These are phyloP conservation scores for Xenus cinereus DNA, from an alignment of 2,113 vertebrate species.

Conservation along the genomic window DNA sequence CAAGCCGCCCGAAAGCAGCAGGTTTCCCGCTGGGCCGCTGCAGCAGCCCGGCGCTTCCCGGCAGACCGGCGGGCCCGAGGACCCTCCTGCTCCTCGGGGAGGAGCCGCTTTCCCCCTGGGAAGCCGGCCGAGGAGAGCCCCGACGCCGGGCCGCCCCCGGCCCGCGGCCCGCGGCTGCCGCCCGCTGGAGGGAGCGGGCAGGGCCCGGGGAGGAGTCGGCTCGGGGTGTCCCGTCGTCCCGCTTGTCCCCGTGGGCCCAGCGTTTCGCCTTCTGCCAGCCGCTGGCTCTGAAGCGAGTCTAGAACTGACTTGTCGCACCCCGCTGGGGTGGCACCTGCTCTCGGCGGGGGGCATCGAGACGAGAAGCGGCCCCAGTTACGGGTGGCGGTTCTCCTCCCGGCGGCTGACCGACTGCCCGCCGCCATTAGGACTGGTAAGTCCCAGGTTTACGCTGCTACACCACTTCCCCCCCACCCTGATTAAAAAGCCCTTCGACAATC, in stretches of 20 bases:
- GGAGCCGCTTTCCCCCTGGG: neutral
- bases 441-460: neutral
- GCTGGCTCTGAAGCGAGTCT: neutral
- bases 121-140: neutral
- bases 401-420: fast-evolving
- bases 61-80: neutral
- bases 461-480: no score
- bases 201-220: neutral
- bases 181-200: slow-evolving; percentile 17
- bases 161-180: slow-evolving; percentile 26
- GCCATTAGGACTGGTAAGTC: no score
- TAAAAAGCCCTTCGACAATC: neutral
- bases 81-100: fast-evolving
- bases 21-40: neutral
- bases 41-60: neutral
- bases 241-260: fast-evolving
- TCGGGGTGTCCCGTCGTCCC: fast-evolving
- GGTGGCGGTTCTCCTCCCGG: neutral
- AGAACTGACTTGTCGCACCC: fast-evolving
- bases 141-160: neutral
- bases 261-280: fast-evolving
- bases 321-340: neutral
- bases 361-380: neutral
- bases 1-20: neutral
- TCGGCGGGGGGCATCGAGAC: neutral